Percentiles rank a stretch among this genome's conserved stretches.
Evolutionary conservation across 2,113 vertebrate species (phyloP).

Genomic region (Spea bombifrons): DNA sequence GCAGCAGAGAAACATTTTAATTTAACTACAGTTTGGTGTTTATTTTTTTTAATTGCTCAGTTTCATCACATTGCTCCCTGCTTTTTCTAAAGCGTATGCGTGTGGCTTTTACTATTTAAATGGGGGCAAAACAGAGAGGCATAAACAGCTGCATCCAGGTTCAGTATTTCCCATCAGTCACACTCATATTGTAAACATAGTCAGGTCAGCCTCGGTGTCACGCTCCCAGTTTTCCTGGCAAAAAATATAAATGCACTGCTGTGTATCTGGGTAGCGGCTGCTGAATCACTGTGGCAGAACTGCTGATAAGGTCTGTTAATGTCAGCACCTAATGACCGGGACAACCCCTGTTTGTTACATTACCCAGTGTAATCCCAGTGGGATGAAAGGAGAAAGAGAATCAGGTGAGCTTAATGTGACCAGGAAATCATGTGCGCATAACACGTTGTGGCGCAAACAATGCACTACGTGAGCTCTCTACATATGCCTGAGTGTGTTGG

Average conservation of each 20-base stretch:
- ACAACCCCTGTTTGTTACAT: constrained; percentile 12
- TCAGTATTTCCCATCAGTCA: not conserved
- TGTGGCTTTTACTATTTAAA: too few species aligned
- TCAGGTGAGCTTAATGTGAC: constrained; percentile 24
- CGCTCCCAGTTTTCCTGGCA: not conserved
- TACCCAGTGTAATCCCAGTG: constrained; percentile 18
- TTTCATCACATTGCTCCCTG: too few species aligned
- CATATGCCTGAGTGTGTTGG: too few species aligned
- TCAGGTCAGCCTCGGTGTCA: not conserved
- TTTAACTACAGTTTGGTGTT: too few species aligned
- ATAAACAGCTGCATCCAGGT: not conserved
- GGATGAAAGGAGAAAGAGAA: constrained; percentile 29
- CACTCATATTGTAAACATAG: not conserved
- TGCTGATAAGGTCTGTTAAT: constrained; percentile 13
- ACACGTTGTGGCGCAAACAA: not conserved
- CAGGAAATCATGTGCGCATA: not conserved
- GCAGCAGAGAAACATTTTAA: too few species aligned
- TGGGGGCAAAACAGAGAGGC: too few species aligned
- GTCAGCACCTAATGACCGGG: constrained; percentile 10
- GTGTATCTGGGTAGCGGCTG: constrained; percentile 4
- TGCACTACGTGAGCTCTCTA: not conserved
- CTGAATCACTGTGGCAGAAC: constrained; percentile 30
- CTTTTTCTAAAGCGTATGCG: too few species aligned
- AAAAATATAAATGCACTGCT: not conserved
- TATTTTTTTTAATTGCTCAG: too few species aligned